phyloP scores from a whole-genome alignment of 2,113 vertebrate species.

The Podarcis cretensis region DNA sequence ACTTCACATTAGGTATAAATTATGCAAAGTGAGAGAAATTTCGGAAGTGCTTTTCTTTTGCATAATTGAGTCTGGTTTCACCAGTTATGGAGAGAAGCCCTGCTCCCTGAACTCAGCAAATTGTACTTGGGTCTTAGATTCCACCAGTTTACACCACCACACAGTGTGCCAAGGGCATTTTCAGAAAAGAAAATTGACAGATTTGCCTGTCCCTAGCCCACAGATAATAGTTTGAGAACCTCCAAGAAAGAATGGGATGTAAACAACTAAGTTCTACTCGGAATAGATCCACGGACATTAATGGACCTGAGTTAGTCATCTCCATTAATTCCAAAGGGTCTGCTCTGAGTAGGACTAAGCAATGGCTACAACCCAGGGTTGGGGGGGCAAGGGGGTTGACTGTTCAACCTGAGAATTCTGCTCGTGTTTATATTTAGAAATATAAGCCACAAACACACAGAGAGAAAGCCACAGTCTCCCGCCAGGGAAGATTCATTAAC shows the following conservation, averaged over 20 bases:
- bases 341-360: too few species aligned
- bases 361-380: too few species aligned
- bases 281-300: too few species aligned
- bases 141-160: neutral
- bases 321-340: too few species aligned
- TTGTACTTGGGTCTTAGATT: neutral
- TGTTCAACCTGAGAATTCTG: neutral
- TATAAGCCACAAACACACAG: neutral
- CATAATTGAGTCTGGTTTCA: neutral
- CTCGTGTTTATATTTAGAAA: neutral
- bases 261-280: too few species aligned
- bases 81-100: neutral
- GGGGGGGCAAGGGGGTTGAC: too few species aligned
- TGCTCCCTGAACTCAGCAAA: neutral
- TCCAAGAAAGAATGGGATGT: too few species aligned
- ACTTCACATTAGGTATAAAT: neutral
- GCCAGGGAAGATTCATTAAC: neutral
- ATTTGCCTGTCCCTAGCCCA: too few species aligned
- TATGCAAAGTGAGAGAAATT: neutral
- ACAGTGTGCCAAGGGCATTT: neutral
- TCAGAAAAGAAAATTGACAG: neutral
- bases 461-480: neutral
- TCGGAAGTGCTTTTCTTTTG: neutral
- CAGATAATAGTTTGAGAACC: too few species aligned
- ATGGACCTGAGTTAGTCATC: too few species aligned